Evolutionary conservation across 2,113 vertebrate genomes (phyloP).

Genomic region (Phrynosoma platyrhinos): DNA sequence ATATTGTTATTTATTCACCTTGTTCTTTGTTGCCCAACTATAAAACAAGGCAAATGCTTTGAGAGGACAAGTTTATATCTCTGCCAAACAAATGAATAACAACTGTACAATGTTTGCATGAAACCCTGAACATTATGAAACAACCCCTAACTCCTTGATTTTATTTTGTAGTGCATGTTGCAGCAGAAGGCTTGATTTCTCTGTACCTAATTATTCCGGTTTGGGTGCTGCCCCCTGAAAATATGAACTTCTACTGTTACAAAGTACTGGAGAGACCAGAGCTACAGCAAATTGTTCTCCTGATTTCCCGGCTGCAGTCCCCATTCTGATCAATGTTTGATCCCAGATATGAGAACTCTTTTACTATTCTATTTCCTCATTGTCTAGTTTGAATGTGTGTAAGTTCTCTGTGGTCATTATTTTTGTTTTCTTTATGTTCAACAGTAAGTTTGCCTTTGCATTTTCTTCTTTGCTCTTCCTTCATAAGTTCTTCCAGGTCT

Average conservation of each 20-base stretch:
- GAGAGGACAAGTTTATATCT: not conserved
- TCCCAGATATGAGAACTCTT: no score
- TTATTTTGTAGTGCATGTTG: not conserved
- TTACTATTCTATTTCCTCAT: no score
- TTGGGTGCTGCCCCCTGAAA: not conserved
- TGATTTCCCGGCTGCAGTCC: no score
- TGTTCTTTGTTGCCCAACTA: no score
- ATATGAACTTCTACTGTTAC: not conserved
- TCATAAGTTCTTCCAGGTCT: no score
- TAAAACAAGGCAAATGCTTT: not conserved
- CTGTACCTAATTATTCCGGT: not conserved
- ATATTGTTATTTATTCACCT: not conserved
- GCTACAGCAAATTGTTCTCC: not conserved
- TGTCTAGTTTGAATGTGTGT: no score
- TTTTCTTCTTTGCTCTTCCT: no score
- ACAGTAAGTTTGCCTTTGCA: no score
- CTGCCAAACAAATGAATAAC: not conserved
- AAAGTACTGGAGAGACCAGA: not conserved
- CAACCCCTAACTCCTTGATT: not conserved
- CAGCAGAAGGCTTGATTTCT: not conserved
- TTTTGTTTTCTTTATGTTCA: no score
- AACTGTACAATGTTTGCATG: not conserved
- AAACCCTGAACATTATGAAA: not conserved
- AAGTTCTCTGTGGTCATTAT: no score
- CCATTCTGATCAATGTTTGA: no score